These are phyloP conservation scores for Scartelaos histophorus DNA, from an alignment of 2,113 vertebrate species.

Conservation along the genomic window DNA sequence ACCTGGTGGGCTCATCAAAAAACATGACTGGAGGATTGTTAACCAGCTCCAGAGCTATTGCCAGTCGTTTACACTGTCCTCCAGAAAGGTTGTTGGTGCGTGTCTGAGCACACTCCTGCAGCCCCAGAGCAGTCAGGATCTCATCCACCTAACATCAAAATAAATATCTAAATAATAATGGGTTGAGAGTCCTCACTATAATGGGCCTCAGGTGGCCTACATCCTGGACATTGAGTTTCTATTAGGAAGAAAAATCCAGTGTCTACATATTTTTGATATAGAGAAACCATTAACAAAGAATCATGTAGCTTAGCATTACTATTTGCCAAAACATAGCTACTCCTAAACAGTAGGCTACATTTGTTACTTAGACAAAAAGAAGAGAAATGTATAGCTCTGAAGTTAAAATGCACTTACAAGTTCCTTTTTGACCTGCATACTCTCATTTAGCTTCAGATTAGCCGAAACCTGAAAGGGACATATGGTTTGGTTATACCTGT, in stretches of 20 bases:
- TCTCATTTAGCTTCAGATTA: constrained; percentile 95
- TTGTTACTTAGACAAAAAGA: not conserved
- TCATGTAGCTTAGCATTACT: not conserved
- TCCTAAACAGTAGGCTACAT: not conserved
- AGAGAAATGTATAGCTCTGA: not conserved
- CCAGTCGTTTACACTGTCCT: constrained; percentile 93
- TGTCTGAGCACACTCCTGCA: constrained; percentile 90
- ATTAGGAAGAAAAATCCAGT: no score
- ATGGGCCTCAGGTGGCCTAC: no score
- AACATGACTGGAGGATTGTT: constrained; percentile 99
- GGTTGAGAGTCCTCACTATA: not conserved
- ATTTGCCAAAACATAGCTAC: not conserved
- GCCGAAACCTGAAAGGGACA: constrained; percentile 84
- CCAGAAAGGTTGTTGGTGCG: constrained; percentile 90
- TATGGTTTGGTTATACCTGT: not conserved
- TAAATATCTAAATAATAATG: not conserved
- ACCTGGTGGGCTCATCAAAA: constrained; percentile 99
- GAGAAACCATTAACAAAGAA: no score
- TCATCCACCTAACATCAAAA: constrained; percentile 85
- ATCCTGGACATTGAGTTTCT: not conserved
- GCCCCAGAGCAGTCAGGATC: constrained; percentile 94
- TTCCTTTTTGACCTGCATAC: constrained; percentile 93
- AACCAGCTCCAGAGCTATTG: constrained; percentile 95
- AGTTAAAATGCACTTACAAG: constrained; percentile 80
- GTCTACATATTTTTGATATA: no score